These are phyloP conservation scores for Stictocephala bisonia DNA, from an alignment of 2,888 invertebrate species.

Conservation along the genomic window DNA sequence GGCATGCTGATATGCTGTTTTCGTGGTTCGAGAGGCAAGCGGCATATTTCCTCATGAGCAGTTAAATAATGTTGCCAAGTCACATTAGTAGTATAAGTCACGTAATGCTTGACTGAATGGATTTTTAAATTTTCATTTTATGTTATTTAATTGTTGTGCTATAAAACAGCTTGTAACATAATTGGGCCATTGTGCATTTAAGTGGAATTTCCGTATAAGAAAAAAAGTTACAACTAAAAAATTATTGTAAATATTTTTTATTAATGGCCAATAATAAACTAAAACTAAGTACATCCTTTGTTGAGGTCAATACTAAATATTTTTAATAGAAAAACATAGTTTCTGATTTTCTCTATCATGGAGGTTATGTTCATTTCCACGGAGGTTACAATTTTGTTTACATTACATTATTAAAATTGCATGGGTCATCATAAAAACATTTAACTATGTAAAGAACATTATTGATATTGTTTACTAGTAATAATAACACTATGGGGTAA, in stretches of 20 bases:
- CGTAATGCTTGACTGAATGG: no score
- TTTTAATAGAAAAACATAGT: neutral
- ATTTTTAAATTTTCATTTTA: no score
- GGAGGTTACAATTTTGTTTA: neutral
- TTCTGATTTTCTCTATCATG: neutral
- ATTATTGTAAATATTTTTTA: neutral
- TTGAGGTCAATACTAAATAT: slow-evolving; percentile 10
- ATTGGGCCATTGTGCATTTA: neutral
- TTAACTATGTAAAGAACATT: neutral
- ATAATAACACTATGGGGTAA: no score
- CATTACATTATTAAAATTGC: no score
- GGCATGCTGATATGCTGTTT: no score
- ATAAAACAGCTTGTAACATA: no score
- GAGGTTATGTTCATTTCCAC: neutral
- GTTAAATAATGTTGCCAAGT: no score
- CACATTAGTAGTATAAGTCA: no score
- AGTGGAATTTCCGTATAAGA: slow-evolving; percentile 5
- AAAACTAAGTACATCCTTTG: slow-evolving; percentile 9
- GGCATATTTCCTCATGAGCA: no score
- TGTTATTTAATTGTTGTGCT: no score
- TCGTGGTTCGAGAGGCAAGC: no score
- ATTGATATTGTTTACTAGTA: neutral
- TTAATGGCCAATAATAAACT: slow-evolving; percentile 13
- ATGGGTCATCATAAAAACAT: neutral
- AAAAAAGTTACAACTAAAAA: neutral